Conservation (phyloP, 2,113 vertebrate genomes). For the Peromyscus leucopus region DNA sequence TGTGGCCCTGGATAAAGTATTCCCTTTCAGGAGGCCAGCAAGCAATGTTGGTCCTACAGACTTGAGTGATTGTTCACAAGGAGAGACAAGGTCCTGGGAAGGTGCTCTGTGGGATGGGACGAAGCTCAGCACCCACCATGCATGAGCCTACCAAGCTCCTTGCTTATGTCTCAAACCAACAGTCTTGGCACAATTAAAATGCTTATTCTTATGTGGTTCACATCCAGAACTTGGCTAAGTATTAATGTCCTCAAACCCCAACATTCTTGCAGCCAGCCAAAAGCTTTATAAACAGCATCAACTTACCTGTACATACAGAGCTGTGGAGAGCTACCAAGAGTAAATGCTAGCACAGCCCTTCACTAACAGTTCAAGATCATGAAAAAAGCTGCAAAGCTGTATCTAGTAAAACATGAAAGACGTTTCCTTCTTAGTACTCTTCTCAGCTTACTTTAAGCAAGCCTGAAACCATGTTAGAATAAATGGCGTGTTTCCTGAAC, state of each 20-base stretch:
- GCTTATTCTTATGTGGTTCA: slow-evolving; percentile 78
- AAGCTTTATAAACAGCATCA: slow-evolving; percentile 72
- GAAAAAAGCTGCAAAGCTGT: slow-evolving; percentile 42
- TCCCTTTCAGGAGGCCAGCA: slow-evolving; percentile 54
- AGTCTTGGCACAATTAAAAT: slow-evolving; percentile 82
- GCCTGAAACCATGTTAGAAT: slow-evolving; percentile 58
- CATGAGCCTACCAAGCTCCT: neutral
- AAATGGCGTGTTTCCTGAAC: slow-evolving; percentile 24
- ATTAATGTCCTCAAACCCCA: slow-evolving; percentile 58
- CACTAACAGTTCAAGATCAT: slow-evolving; percentile 35
- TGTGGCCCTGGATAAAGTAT: slow-evolving; percentile 76
- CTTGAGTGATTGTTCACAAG: slow-evolving; percentile 7
- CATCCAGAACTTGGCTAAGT: slow-evolving; percentile 67
- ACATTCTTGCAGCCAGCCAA: slow-evolving; percentile 61
- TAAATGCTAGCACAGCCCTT: slow-evolving; percentile 52
- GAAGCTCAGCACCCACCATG: slow-evolving; percentile 40
- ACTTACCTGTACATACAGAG: slow-evolving; percentile 76
- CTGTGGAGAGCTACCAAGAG: slow-evolving; percentile 70
- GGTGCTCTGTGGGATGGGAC: slow-evolving; percentile 27
- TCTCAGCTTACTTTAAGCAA: slow-evolving; percentile 48
- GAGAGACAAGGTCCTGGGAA: slow-evolving; percentile 52
- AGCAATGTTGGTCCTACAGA: slow-evolving; percentile 31
- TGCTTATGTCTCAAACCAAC: slow-evolving; percentile 54
- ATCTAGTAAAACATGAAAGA: slow-evolving; percentile 25
- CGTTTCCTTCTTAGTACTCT: slow-evolving; percentile 1